Conservation (phyloP, 1,140 invertebrate species). For the Trichoplusia ni region DNA sequence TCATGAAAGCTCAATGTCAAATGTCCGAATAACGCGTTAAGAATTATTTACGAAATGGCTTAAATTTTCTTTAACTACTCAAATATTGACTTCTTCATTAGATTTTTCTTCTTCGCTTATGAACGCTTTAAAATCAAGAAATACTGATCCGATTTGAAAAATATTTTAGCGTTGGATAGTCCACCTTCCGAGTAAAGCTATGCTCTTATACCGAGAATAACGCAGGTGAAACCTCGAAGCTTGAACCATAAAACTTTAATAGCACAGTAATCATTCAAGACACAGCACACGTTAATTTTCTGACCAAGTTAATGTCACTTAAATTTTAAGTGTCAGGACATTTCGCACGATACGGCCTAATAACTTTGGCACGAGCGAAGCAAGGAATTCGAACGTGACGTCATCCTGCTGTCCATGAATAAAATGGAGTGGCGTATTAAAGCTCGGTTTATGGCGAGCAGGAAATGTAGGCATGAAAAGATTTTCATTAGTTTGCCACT, state of each 20-base stretch:
- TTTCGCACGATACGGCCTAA: conserved; percentile 20
- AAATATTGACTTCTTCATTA: too few relatives aligned
- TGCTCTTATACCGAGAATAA: too few relatives aligned
- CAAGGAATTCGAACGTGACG: conserved; percentile 23
- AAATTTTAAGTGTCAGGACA: conserved; percentile 17
- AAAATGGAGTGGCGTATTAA: conserved; percentile 29
- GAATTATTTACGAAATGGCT: too few relatives aligned
- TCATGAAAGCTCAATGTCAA: too few relatives aligned
- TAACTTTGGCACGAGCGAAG: conserved; percentile 21
- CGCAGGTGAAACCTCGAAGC: too few relatives aligned
- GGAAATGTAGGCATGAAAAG: conserved; percentile 26
- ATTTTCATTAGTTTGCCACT: conserved; percentile 26
- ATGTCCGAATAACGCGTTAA: too few relatives aligned
- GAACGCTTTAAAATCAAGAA: too few relatives aligned
- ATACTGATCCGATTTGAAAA: too few relatives aligned
- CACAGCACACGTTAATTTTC: background rate
- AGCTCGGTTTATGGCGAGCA: conserved; percentile 17
- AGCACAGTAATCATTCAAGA: background rate
- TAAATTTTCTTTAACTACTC: too few relatives aligned
- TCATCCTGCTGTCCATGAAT: conserved; percentile 23
- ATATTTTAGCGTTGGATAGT: too few relatives aligned
- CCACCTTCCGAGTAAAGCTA: too few relatives aligned
- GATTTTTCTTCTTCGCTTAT: too few relatives aligned
- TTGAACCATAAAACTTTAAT: background rate
- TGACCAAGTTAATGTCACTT: conserved; percentile 13